Percentiles rank a stretch among this genome's conserved stretches.
phyloP scores from a whole-genome alignment of 1,140 invertebrate species.

The Ladona fulva region DNA sequence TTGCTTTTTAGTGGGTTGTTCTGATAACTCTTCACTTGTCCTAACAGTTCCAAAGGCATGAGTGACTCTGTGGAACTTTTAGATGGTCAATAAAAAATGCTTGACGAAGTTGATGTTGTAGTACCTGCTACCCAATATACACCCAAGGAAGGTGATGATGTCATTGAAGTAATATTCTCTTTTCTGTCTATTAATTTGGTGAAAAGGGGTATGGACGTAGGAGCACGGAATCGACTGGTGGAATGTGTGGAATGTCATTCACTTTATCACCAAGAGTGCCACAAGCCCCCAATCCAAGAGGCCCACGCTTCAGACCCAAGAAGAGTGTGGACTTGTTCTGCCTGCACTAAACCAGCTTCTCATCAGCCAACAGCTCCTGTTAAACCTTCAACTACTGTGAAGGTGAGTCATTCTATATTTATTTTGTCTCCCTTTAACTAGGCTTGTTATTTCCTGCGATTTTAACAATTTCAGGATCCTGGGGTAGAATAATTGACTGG shows the following conservation, averaged over 20 bases:
- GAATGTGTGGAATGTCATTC: slow-evolving; percentile 86
- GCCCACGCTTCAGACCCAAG: slow-evolving; percentile 61
- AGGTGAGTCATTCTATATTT: too few relatives aligned
- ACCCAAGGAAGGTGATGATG: too few relatives aligned
- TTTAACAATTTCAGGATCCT: not conserved
- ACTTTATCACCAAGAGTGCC: slow-evolving; percentile 82
- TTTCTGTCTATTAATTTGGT: slow-evolving; percentile 23
- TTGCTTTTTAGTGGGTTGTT: too few relatives aligned
- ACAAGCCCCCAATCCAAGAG: slow-evolving; percentile 64
- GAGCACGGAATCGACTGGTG: slow-evolving; percentile 74
- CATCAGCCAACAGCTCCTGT: slow-evolving; percentile 32
- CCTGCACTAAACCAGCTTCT: slow-evolving; percentile 36
- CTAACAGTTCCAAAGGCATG: too few relatives aligned
- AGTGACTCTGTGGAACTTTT: too few relatives aligned
- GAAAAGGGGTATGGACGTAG: slow-evolving; percentile 62
- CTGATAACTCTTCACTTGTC: too few relatives aligned
- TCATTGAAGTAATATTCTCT: too few relatives aligned
- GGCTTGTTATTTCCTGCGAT: too few relatives aligned
- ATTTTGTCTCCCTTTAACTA: too few relatives aligned
- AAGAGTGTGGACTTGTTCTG: slow-evolving; percentile 52
- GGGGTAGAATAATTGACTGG: slow-evolving; percentile 16
- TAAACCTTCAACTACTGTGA: slow-evolving; percentile 27
- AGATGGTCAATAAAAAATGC: too few relatives aligned
- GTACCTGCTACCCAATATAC: too few relatives aligned
- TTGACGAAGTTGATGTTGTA: too few relatives aligned